Conservation (phyloP, 2,797 vertebrate genomes). For the Botia kubotai region DNA sequence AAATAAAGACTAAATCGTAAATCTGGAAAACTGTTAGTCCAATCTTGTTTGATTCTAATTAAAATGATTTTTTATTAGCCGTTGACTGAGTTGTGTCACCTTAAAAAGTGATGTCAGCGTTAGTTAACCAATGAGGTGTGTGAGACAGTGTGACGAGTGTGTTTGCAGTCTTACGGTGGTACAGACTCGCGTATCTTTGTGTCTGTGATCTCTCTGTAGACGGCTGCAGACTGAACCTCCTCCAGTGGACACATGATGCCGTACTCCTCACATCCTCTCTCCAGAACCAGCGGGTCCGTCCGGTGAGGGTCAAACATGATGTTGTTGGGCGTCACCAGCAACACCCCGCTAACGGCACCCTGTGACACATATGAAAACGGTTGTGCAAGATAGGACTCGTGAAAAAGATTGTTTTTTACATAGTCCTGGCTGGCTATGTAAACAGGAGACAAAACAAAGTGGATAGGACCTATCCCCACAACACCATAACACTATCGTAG, state of each 20-base stretch:
- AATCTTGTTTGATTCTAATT: too few relatives aligned
- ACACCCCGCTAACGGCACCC: slow-evolving; percentile 95
- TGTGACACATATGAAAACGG: slow-evolving; percentile 67
- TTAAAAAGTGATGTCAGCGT: too few relatives aligned
- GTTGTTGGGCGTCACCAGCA: slow-evolving; percentile 98
- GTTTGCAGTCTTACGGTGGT: slow-evolving; percentile 77
- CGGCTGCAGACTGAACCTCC: slow-evolving; percentile 95
- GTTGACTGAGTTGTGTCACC: too few relatives aligned
- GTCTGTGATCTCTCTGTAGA: slow-evolving; percentile 94
- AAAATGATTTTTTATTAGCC: too few relatives aligned
- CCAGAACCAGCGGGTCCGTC: slow-evolving; percentile 93
- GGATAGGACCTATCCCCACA: too few relatives aligned
- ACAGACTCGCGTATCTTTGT: slow-evolving; percentile 91
- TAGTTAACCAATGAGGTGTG: too few relatives aligned
- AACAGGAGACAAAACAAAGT: too few relatives aligned
- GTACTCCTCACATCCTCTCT: slow-evolving; percentile 96
- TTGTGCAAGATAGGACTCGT: neutral
- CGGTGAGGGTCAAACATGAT: slow-evolving; percentile 99
- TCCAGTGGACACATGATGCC: slow-evolving; percentile 99
- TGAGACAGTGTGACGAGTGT: neutral
- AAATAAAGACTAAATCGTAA: too few relatives aligned
- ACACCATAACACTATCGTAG: too few relatives aligned
- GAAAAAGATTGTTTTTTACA: too few relatives aligned
- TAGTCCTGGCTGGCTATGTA: too few relatives aligned
- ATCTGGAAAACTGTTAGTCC: too few relatives aligned